Evolutionary conservation across 2,113 vertebrate species (phyloP), one percentile per base, ranked within the genome.

Genomic region (Rana temporaria): DNA sequence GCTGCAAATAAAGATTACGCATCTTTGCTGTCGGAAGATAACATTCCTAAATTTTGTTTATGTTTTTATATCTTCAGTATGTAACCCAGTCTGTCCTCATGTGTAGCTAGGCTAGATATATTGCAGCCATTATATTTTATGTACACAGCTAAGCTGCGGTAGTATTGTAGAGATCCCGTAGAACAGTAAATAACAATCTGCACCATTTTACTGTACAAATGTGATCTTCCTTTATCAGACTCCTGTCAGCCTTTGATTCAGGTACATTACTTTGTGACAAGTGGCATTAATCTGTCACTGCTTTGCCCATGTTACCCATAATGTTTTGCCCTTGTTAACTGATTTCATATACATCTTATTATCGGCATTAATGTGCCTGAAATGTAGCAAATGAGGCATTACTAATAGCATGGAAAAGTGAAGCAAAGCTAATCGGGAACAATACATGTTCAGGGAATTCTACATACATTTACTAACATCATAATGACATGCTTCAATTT

Each of bases 101-200:
- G 59, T 63, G 57, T 26, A 62, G 59, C 73, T 48, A 48, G 12
- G 56, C 73, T 63, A 76, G 57, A 76, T 76, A 63, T 63, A 63
- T 76, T 60, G 34, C 73, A 76, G 73, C 59, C 48, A 63, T 76
- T 63, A 63, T 76, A 52, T 26, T 63, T 76, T 76, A 76, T 76
- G 73, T 52, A 76, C 38, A 32, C 34, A 19, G 73, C 59, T 63
- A 63, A 76, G 73, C 71, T 60, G 55, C 19, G 14, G 20, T 76
- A 22, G 59, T 76, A 76, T 63, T 12, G 59, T 52, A 52, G 34
- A 63, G 30, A 63, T 63, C 59, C 38, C 12, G 20, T 76, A 20
- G 32, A 38, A 63, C 73, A 64, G 73, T 76, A 76, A 76, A 63
- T 76, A 76, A 76, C 59, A 63, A 18, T 60, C 30, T 56, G 71